Percentiles rank a stretch among this genome's conserved stretches.
phyloP scores from a whole-genome alignment of 35 echinoderm and acorn worm species.

The Ptychodera flava region DNA sequence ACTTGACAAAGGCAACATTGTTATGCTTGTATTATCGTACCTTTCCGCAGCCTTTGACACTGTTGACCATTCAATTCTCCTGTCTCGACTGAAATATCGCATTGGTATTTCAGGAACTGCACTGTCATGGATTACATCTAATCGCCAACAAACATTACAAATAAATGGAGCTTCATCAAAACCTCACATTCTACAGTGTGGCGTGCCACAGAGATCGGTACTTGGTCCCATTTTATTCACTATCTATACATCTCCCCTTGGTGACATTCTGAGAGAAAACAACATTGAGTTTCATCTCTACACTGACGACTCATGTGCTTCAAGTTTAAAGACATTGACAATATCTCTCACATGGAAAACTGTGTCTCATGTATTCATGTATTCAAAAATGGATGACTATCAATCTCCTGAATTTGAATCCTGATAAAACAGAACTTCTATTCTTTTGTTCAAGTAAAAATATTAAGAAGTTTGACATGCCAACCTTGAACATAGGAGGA shows the following conservation, averaged over 20 bases:
- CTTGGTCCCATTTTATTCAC: conserved; percentile 47
- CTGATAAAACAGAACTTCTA: too few relatives aligned
- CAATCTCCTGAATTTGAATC: neutral
- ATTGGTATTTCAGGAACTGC: conserved; percentile 29
- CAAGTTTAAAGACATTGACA: too few relatives aligned
- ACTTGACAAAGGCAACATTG: conserved; percentile 20
- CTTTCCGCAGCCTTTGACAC: conserved; percentile 43
- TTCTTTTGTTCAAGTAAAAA: neutral
- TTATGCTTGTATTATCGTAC: conserved; percentile 39
- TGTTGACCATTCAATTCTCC: conserved; percentile 34
- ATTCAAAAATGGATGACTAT: neutral
- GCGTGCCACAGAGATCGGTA: conserved; percentile 57
- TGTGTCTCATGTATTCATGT: conserved; percentile 18
- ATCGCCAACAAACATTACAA: conserved; percentile 24
- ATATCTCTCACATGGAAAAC: too few relatives aligned
- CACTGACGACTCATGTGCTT: conserved; percentile 61
- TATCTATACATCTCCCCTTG: conserved; percentile 43
- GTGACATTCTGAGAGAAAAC: conserved; percentile 36
- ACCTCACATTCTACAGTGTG: conserved; percentile 7
- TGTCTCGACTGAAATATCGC: conserved; percentile 19
- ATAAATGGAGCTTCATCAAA: conserved; percentile 34
- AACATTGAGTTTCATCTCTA: conserved; percentile 42
- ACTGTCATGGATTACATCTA: conserved; percentile 22
- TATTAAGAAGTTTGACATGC: neutral
- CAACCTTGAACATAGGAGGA: neutral